Percentiles rank a stretch among this genome's conserved stretches.
Conservation (phyloP, 2,797 vertebrate species). For the Todus mexicanus region DNA sequence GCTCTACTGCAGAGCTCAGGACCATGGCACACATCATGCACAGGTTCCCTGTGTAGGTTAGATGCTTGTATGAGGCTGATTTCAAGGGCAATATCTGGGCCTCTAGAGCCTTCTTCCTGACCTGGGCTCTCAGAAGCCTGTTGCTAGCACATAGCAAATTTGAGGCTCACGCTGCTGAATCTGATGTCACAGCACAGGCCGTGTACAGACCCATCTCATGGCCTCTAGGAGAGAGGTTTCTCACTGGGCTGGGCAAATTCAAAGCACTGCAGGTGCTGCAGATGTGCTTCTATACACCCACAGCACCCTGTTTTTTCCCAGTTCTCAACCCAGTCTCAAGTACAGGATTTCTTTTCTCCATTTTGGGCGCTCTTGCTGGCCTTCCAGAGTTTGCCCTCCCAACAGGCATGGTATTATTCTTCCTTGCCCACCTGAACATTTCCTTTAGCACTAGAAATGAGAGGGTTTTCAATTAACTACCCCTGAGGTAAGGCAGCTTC, state of each 20-base stretch:
- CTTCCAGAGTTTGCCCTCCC: background rate
- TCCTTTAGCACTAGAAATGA: background rate
- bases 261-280: background rate
- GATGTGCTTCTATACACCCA: background rate
- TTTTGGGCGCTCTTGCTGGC: background rate
- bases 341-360: background rate
- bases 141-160: background rate
- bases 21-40: too few relatives aligned
- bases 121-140: background rate
- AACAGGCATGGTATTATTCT: background rate
- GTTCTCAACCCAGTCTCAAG: background rate
- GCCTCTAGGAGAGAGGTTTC: background rate
- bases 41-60: background rate
- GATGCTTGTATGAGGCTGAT: background rate
- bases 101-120: background rate
- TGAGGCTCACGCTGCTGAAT: background rate
- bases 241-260: background rate
- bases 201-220: background rate
- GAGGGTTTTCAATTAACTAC: background rate
- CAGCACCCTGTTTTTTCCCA: background rate
- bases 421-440: background rate
- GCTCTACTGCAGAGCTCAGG: background rate
- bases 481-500: background rate
- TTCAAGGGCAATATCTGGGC: background rate
- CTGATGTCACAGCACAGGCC: accelerated